phyloP scores from a whole-genome alignment of 2,797 vertebrate genomes.

The Myotis pilosus region DNA sequence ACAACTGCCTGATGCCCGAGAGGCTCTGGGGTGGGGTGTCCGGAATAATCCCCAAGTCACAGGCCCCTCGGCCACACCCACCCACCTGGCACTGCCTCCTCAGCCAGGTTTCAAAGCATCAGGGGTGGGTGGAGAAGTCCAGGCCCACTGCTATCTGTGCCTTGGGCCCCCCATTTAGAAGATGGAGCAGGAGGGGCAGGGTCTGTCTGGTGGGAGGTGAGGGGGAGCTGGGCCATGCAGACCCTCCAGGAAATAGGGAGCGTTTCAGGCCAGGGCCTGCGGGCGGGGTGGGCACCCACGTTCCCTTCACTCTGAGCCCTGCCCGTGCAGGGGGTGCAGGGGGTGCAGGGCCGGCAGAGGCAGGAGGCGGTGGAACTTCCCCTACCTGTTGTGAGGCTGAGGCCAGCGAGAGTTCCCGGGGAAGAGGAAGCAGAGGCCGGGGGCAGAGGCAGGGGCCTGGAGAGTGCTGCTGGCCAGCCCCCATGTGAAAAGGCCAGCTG shows the following conservation, averaged over 20 bases:
- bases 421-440: background rate
- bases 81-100: background rate
- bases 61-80: background rate
- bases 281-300: background rate
- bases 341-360: rapidly evolving
- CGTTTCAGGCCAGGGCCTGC: background rate
- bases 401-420: conserved; percentile 36
- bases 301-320: background rate
- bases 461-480: background rate
- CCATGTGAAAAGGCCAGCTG: conserved; percentile 45
- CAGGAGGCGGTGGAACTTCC: background rate
- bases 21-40: background rate
- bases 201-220: background rate
- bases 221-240: background rate
- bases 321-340: too few species aligned
- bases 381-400: conserved; percentile 74
- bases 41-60: background rate
- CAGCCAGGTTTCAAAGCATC: background rate
- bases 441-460: background rate
- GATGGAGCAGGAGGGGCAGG: background rate
- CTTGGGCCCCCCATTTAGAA: background rate
- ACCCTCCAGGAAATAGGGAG: background rate
- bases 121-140: rapidly evolving
- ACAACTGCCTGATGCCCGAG: background rate
- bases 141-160: background rate